Base-by-base conservation (phyloP, 2,113 vertebrate species). In the Cephalopholis sonnerati region DNA sequence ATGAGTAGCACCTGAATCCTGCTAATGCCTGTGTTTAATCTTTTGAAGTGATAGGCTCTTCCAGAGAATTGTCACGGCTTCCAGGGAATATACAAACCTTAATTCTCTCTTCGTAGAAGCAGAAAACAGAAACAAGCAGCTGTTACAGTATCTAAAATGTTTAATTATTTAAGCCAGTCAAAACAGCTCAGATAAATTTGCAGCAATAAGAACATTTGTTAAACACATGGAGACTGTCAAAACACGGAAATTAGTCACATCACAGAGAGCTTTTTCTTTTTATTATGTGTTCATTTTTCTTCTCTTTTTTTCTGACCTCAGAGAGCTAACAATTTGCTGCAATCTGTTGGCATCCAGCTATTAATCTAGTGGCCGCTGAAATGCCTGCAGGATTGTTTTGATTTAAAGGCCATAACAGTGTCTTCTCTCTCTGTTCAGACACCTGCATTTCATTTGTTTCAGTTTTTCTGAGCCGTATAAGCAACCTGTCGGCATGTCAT, bases 381-480 rank as follows among this genome's bases (percentile, higher is more conserved):
- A 95, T 94, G 95, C 94, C 96, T 94, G 91, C 95, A 72, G 92
- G 96, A 94, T 93, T 92, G 89, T 95, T 95, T 94, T 97, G 96
- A 97, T 97, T 97, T 96, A 97, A 96, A 94, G 96, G 95, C 94
- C 96, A 94, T 94, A 96, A 96, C 95, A 95, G 95, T 93, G 93
- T 97, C 93, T 95, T 96, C 93, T 96, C 96, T 95, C 73, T 54
- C 95, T 95, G 94, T 95, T 96, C 93, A 95, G 96, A 95, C 96
- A 97, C 95, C 96, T 97, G 95, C 94, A 96, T 96, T 96, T 94
- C 96, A 97, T 97, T 96, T 96, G 94, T 97, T 97, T 96, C 95
- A 96, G 46, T 96, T 96, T 96, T 91, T 93, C 93, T 92, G 89
- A 96, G 94, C 95, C 93, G 4, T 96, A 96, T 96, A 95, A 96